Conservation (phyloP, 2,797 vertebrate genomes). For the Sphenopsis melanotis region DNA sequence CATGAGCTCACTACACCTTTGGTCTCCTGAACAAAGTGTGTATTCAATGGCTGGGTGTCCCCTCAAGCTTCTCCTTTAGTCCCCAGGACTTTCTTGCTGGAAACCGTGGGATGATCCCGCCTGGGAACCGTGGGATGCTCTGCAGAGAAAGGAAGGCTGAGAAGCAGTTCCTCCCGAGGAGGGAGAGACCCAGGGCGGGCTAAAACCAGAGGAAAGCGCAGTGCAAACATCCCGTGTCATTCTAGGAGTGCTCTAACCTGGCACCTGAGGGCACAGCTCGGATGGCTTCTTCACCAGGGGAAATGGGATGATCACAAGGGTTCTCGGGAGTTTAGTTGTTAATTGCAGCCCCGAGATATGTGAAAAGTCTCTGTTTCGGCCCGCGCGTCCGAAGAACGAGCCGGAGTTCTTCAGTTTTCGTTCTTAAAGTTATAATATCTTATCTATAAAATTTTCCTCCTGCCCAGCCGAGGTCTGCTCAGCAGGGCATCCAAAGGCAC, state of each 20-base stretch:
- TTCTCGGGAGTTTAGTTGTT: too few species aligned
- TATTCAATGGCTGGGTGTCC: not conserved
- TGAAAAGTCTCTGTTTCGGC: too few species aligned
- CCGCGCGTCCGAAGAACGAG: too few species aligned
- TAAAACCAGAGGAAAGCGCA: not conserved
- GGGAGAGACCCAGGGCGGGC: accelerated
- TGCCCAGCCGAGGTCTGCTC: too few species aligned
- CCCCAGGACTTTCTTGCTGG: not conserved
- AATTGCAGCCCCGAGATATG: too few species aligned
- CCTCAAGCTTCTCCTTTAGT: not conserved
- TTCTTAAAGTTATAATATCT: too few species aligned
- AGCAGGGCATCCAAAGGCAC: too few species aligned
- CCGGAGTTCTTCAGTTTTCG: too few species aligned
- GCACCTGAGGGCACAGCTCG: not conserved
- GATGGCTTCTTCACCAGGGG: not conserved
- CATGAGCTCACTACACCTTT: not conserved
- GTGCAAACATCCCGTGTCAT: accelerated
- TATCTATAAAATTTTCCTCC: too few species aligned
- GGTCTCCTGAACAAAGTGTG: not conserved
- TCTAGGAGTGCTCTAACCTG: not conserved
- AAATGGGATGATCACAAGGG: not conserved
- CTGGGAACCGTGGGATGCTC: not conserved
- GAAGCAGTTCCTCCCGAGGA: not conserved
- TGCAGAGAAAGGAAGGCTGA: not conserved
- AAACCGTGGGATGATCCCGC: not conserved